A percentile compares a stretch with the other conserved stretches of the same genome.
Evolutionary conservation across 2,888 invertebrate genomes (phyloP).

Genomic region (Thera obeliscata): DNA sequence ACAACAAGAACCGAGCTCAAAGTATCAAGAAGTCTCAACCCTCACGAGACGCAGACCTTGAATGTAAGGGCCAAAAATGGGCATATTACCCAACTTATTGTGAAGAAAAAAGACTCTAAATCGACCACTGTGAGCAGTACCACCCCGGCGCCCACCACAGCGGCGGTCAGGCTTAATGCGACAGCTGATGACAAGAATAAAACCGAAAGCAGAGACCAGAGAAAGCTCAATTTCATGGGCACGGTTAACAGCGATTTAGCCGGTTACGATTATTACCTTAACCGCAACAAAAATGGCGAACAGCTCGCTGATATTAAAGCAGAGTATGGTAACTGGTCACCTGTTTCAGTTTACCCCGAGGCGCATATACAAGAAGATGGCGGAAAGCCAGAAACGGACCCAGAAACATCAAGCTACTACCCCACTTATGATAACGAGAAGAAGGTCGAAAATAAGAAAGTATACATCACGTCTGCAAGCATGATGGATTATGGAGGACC

Average conservation of each 20-base stretch:
- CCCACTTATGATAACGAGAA: constrained; percentile 78
- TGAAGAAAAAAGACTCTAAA: constrained; percentile 87
- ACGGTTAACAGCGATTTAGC: constrained; percentile 75
- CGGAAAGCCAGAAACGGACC: constrained; percentile 67
- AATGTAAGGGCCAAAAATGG: constrained; percentile 91
- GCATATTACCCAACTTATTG: constrained; percentile 90
- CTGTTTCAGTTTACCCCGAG: constrained; percentile 79
- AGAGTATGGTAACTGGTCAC: constrained; percentile 83
- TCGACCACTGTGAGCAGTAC: constrained; percentile 64
- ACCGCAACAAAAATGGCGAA: constrained; percentile 71
- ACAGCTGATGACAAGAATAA: constrained; percentile 68
- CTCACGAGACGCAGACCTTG: constrained; percentile 90
- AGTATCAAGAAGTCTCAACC: constrained; percentile 90
- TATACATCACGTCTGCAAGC: constrained; percentile 79
- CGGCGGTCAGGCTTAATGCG: constrained; percentile 56
- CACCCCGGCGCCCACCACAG: constrained; percentile 65
- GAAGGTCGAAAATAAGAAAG: constrained; percentile 74
- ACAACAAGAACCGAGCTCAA: constrained; percentile 90
- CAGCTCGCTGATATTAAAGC: constrained; percentile 76
- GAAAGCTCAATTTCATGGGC: constrained; percentile 71
- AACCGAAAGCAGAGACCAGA: constrained; percentile 75
- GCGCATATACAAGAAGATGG: constrained; percentile 77
- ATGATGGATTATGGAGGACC: constrained; percentile 74
- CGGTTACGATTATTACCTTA: constrained; percentile 78
- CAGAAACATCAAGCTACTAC: constrained; percentile 75